A percentile compares a stretch with the other conserved stretches of the same genome.
Evolutionary conservation across 2,113 vertebrate species (phyloP).

Genomic region (Takifugu bimaculatus): DNA sequence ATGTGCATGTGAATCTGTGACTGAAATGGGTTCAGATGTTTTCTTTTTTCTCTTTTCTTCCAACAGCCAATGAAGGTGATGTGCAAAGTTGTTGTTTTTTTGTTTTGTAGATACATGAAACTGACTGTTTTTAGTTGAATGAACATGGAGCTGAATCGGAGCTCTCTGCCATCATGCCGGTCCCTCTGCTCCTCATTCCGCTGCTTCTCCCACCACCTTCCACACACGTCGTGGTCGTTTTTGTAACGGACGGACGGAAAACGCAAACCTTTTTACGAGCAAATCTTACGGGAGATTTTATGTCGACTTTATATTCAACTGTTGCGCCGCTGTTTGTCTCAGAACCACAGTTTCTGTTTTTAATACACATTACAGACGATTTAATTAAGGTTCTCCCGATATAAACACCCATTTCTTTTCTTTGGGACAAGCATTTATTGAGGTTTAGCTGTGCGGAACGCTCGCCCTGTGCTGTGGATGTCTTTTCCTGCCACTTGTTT

Average conservation of each 20-base stretch:
- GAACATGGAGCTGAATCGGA: slow-evolving; percentile 53
- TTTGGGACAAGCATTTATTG: neutral
- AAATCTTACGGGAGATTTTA: too few relatives aligned
- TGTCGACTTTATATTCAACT: too few relatives aligned
- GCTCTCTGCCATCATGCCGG: slow-evolving; percentile 36
- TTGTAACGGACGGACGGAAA: too few relatives aligned
- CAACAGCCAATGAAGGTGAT: slow-evolving; percentile 61
- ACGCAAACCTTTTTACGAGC: too few relatives aligned
- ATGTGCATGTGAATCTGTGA: slow-evolving; percentile 38
- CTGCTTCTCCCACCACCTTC: slow-evolving; percentile 49
- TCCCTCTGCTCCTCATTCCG: slow-evolving; percentile 49
- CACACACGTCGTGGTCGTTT: neutral
- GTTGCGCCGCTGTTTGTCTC: neutral
- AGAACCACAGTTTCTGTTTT: neutral
- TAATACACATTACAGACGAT: neutral
- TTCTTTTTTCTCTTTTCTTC: slow-evolving; percentile 16
- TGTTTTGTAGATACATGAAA: slow-evolving; percentile 69
- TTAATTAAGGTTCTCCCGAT: too few relatives aligned
- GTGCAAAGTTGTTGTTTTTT: slow-evolving; percentile 40
- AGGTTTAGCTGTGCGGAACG: too few relatives aligned
- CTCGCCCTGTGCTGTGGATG: too few relatives aligned
- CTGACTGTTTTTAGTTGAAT: slow-evolving; percentile 65
- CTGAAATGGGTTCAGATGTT: slow-evolving; percentile 36
- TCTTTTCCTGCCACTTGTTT: too few relatives aligned
- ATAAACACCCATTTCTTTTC: neutral